phyloP scores from a whole-genome alignment of 2,797 vertebrate genomes.

The Hydrophis major region DNA sequence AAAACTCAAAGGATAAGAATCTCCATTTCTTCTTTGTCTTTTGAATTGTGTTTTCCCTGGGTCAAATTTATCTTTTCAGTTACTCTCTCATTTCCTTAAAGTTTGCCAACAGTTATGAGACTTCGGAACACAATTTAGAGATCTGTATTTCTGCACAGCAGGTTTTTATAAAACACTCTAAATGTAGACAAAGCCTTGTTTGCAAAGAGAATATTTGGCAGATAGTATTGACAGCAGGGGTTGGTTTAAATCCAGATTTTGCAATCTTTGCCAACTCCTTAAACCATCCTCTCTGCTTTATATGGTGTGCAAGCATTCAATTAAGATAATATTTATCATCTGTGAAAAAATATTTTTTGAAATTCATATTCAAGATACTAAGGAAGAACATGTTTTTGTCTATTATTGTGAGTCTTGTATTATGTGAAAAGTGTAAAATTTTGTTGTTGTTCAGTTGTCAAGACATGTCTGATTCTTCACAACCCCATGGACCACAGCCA shows the following conservation, averaged over 20 bases:
- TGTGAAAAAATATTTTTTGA: not conserved
- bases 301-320: not conserved
- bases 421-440: not conserved
- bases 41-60: slow-evolving; percentile 1
- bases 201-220: slow-evolving; percentile 18
- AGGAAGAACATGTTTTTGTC: not conserved
- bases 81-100: slow-evolving; percentile 9
- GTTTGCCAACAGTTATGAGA: slow-evolving; percentile 9
- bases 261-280: not conserved
- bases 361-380: not conserved
- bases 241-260: not conserved
- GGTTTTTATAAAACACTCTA: not conserved
- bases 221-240: not conserved
- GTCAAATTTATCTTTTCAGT: slow-evolving; percentile 48
- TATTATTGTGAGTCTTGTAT: not conserved
- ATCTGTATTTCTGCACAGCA: not conserved
- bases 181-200: slow-evolving; percentile 10
- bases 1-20: not conserved
- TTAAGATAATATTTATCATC: slow-evolving; percentile 10
- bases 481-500: not conserved
- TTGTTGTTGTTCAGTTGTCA: not conserved
- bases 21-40: not conserved
- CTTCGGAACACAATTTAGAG: not conserved
- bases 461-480: not conserved
- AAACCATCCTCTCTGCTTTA: not conserved